Evolutionary conservation across 1,140 invertebrate genomes (phyloP), one percentile per base, ranked within the genome.

Genomic region (Chrysopa pallens): DNA sequence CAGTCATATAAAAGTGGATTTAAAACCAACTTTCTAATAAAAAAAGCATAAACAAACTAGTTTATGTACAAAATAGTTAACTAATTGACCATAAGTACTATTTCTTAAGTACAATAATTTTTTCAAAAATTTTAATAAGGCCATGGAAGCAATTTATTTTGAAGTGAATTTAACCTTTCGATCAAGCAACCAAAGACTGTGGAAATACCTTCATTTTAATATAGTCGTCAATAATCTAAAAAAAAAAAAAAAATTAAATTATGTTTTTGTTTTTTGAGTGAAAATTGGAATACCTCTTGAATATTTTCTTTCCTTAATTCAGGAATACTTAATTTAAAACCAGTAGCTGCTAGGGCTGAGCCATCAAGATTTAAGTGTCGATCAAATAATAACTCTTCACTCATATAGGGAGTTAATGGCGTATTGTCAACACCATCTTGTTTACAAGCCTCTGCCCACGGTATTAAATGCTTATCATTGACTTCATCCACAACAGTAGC

Each of bases 391-490:
- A 84, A 64, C 56, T 90, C 86, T 53, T 76, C 71, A 49, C 84
- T 78, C 56, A 90, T 78, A 53, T 83, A 87, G 1, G 89, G 87
- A 44, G 84, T 84, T 0, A 93, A 64, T 23, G 88, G 88, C 38
- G 85, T 88, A 61, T 90, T 90, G 48, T 70, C 65, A 14, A 92
- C 75, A 36, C 67, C 68, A 63, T 84, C 77, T 48, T 67, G 65
- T 45, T 74, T 69, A 59, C 87, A 92, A 38, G 83, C 74, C 53
- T 80, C 79, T 6, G 85, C 86, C 89, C 89, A 94, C 7, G 86
- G 86, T 1, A 71, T 73, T 64, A 91, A 73, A 60, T 92, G 89
- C 57, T 90, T 90, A 57, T 92, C 88, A 62, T 92, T 92, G 0
- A 85, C 84, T 51, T 92, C 86, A 47, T 89, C 84, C 0, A 86